Base-by-base conservation (phyloP, 2,113 vertebrate genomes). In the Arvicanthis niloticus region DNA sequence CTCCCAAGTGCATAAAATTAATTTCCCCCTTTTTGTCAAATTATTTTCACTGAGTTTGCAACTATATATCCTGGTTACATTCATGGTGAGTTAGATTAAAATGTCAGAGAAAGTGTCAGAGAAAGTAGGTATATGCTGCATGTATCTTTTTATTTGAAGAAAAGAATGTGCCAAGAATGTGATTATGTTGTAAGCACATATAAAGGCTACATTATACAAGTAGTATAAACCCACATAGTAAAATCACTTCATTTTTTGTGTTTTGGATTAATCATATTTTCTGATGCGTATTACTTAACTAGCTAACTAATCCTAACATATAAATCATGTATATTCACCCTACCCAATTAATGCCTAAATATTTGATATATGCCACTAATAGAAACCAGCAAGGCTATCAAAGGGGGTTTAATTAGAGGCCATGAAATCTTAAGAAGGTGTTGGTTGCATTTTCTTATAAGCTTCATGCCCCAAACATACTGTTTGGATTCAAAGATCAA, bases 401-500 rank as follows among this genome's bases (percentile, higher is more conserved):
- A 95, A 81, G 84, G 70, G 95, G 89, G 26, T 97, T 97, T 45
- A 65, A 85, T 85, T 85, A 98, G 73, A 97, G 96, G 95, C 86
- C 72, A 76, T 92, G 80, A 6, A 85, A 95, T 97, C 97, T 94
- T 95, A 91, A 94, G 95, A 97, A 97, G 82, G 56, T 95, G 60
- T 75, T 92, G 91, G 72, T 89, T 90, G 3, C 12, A 51, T 78
- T 96, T 97, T 91, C 67, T 53, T 96, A 89, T 76, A 82, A 94
- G 92, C 73, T 62, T 97, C 86, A 94, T 86, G 88, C 87, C 98
- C 86, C 76, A 98, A 98, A 93, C 93, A 96, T 85, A 88, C 73
- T 88, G 85, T 78, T 89, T 72, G 7, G 0, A 93, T 98, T 97
- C 98, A 97, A 98, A 98, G 96, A 98, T 98, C 94, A 98, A 98